A percentile compares a stretch with the other conserved stretches of the same genome.
These are phyloP conservation scores for Catharus fuscescens DNA, from an alignment of 2,113 vertebrate species.

Conservation along the genomic window DNA sequence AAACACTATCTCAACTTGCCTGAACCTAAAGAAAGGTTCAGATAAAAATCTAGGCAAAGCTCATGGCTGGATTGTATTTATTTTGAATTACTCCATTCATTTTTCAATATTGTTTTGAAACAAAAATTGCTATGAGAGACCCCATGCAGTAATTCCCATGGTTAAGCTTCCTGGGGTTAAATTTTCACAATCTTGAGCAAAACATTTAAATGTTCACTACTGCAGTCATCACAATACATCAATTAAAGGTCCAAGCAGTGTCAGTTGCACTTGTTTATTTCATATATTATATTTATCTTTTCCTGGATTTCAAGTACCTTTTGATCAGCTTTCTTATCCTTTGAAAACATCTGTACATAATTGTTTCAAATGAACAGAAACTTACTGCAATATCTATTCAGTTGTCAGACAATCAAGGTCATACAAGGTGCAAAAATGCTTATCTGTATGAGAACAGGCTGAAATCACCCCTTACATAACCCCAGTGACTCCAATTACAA, in stretches of 20 bases:
- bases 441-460: conserved; percentile 62
- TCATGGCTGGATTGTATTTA: not conserved
- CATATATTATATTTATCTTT: conserved; percentile 71
- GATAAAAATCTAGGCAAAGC: not conserved
- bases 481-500: not conserved
- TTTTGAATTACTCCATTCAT: not conserved
- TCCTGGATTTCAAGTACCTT: conserved; percentile 65
- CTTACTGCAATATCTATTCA: conserved; percentile 63
- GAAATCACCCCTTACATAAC: not conserved
- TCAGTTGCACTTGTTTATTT: conserved; percentile 60
- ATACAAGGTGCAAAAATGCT: conserved; percentile 74
- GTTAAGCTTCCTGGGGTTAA: not conserved
- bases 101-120: conserved; percentile 24
- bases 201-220: not conserved
- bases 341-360: conserved; percentile 73
- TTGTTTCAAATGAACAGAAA: conserved; percentile 72
- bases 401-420: conserved; percentile 70
- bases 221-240: not conserved
- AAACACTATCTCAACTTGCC: not conserved
- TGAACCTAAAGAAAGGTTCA: not conserved
- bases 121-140: not conserved
- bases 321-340: conserved; percentile 70
- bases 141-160: not conserved
- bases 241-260: not conserved
- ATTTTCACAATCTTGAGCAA: not conserved